Conservation (phyloP, 1,140 invertebrate species). For the Drosophila azteca region DNA sequence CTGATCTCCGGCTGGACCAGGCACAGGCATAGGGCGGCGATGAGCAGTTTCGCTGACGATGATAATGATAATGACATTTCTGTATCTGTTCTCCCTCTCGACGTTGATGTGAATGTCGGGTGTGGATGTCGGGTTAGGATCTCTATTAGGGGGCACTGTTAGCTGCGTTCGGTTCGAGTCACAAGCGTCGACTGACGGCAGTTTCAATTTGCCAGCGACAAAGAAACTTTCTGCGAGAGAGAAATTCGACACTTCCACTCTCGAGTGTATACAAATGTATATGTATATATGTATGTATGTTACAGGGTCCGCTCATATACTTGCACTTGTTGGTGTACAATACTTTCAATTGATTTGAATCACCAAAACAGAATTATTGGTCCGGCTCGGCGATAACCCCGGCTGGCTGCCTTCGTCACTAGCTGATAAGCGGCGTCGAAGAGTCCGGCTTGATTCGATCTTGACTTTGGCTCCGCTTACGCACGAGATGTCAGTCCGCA, state of each 20-base stretch:
- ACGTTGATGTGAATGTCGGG: too few relatives aligned
- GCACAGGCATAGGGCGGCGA: slow-evolving; percentile 37
- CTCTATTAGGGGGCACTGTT: background rate
- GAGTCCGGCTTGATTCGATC: slow-evolving; percentile 60
- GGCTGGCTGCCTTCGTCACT: slow-evolving; percentile 46
- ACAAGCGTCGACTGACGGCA: slow-evolving; percentile 58
- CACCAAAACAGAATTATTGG: slow-evolving; percentile 57
- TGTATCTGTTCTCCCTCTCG: too few relatives aligned
- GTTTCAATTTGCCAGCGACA: slow-evolving; percentile 38
- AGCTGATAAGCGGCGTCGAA: slow-evolving; percentile 45
- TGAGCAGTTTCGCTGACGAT: slow-evolving; percentile 20
- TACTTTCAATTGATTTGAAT: slow-evolving; percentile 70
- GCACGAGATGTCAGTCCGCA: slow-evolving; percentile 49
- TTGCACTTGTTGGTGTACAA: slow-evolving; percentile 22
- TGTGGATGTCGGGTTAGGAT: too few relatives aligned
- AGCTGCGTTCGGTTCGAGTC: slow-evolving; percentile 42
- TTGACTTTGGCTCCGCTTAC: slow-evolving; percentile 68
- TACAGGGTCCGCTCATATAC: background rate
- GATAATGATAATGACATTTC: slow-evolving; percentile 26
- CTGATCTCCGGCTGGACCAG: slow-evolving; percentile 22
- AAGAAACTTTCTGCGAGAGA: slow-evolving; percentile 60
- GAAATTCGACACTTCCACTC: slow-evolving; percentile 36
- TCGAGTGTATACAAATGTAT: background rate
- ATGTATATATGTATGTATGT: slow-evolving; percentile 13
- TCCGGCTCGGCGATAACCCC: slow-evolving; percentile 62